Conservation (phyloP, 1,140 invertebrate genomes). For the Meteorus sp. region DNA sequence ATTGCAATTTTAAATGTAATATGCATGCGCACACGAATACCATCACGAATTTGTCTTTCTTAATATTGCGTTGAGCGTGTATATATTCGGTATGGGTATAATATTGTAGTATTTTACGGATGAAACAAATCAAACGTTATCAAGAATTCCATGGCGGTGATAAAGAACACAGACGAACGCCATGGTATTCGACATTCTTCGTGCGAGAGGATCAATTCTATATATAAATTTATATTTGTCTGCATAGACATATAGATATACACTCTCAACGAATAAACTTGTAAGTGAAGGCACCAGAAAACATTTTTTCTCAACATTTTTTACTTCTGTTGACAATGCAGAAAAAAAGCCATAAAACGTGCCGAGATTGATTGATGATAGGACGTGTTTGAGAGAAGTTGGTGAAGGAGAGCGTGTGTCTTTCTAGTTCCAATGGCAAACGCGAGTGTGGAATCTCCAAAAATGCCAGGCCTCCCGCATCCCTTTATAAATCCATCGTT, state of each 20-base stretch:
- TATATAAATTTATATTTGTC: not conserved
- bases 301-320: too few species aligned
- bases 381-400: not conserved
- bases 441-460: constrained; percentile 46
- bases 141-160: constrained; percentile 56
- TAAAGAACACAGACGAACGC: constrained; percentile 59
- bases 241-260: not conserved
- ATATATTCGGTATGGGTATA: too few species aligned
- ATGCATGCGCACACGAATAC: not conserved
- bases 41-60: constrained; percentile 7
- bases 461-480: constrained; percentile 40
- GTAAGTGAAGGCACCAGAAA: not conserved
- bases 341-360: not conserved
- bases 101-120: constrained; percentile 53
- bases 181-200: constrained; percentile 46
- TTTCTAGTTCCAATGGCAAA: constrained; percentile 29
- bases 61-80: too few species aligned
- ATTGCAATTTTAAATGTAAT: not conserved
- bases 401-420: constrained; percentile 18
- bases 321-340: constrained; percentile 18
- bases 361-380: constrained; percentile 18
- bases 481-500: constrained; percentile 55
- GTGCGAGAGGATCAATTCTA: not conserved
- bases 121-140: constrained; percentile 61
- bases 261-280: constrained; percentile 6